A percentile compares a stretch with the other conserved stretches of the same genome.
Evolutionary conservation across 2,797 vertebrate genomes (phyloP).

Genomic region (Bucorvus abyssinicus): DNA sequence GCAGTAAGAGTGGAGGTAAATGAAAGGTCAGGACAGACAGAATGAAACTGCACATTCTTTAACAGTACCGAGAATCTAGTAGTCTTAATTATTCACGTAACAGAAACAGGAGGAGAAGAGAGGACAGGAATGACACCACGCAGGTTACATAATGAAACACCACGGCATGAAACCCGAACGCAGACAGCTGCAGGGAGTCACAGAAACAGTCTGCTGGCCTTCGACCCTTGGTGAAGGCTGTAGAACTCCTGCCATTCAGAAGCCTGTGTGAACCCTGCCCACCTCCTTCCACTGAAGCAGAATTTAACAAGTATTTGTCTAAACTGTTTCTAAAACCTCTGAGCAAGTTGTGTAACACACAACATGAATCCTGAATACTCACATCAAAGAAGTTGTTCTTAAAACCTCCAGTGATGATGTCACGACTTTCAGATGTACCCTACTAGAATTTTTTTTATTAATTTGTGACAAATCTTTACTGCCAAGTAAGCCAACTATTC

Average conservation of each 20-base stretch:
- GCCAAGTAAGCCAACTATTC: background rate
- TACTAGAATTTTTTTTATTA: background rate
- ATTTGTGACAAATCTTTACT: background rate
- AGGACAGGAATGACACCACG: background rate
- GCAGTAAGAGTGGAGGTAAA: background rate
- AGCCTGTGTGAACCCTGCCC: background rate
- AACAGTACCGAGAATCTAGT: background rate
- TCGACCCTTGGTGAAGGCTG: fast-evolving
- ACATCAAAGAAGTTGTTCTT: background rate
- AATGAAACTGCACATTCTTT: background rate
- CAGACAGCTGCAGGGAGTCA: background rate
- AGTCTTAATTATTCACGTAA: background rate
- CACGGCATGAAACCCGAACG: background rate
- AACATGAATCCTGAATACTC: background rate
- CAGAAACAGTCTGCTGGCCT: background rate
- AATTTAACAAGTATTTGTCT: background rate
- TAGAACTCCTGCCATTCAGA: background rate
- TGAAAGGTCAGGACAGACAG: background rate
- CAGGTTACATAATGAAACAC: background rate
- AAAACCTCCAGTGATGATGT: background rate
- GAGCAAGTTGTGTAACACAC: background rate
- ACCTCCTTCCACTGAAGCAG: background rate
- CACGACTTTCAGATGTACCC: background rate
- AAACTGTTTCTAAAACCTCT: background rate
- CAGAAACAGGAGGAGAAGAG: background rate